Evolutionary conservation across 2,113 vertebrate genomes (phyloP), one percentile per base, ranked within the genome.

Genomic region (Phalacrocorax brasilianus): DNA sequence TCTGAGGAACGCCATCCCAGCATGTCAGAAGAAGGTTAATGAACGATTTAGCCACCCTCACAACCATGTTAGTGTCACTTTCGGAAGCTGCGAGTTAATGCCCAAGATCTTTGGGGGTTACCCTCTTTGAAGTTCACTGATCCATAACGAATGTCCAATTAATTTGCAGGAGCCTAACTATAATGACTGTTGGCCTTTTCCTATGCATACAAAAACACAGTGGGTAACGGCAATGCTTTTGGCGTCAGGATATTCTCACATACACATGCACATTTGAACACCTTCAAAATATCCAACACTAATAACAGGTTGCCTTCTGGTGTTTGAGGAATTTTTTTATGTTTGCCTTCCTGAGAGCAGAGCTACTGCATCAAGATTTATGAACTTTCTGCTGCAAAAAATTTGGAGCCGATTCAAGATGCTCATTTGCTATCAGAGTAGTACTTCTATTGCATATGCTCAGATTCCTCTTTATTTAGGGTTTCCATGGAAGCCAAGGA

Each of bases 111-210:
- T 97, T 11, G 16, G 93, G 94, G 96, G 95, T 91, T 97, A 50
- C 91, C 88, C 90, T 84, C 96, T 97, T 97, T 97, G 97, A 97
- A 95, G 95, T 95, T 94, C 95, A 95, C 94, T 97, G 96, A 97
- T 97, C 96, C 96, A 97, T 94, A 95, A 97, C 91, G 94, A 96
- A 97, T 88, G 89, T 93, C 96, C 97, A 97, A 97, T 96, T 97
- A 96, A 97, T 97, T 96, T 97, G 91, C 94, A 95, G 93, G 75
- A 97, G 93, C 95, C 89, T 76, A 95, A 93, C 94, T 84, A 94
- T 88, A 95, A 97, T 95, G 95, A 96, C 97, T 96, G 94, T 93
- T 97, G 96, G 95, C 94, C 95, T 97, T 95, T 96, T 95, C 87
- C 84, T 67, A 94, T 5, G 6, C 91, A 62, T 72, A 94, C 84